A percentile compares a stretch with the other conserved stretches of the same genome.
phyloP scores from a whole-genome alignment of 2,888 invertebrate genomes.

The Latrodectus elegans region DNA sequence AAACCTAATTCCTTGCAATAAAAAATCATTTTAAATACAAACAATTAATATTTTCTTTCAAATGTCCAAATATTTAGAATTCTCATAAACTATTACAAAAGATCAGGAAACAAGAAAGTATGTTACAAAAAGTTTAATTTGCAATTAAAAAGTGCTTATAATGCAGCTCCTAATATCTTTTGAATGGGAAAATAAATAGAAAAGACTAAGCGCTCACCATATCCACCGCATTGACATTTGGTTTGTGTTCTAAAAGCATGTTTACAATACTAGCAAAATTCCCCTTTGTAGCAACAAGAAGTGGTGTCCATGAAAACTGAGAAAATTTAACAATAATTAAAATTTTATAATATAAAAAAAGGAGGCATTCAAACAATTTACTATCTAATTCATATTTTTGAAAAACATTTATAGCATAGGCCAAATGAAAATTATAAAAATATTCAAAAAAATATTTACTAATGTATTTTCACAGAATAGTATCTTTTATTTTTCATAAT shows the following conservation, averaged over 20 bases:
- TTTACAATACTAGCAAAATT: constrained; percentile 85
- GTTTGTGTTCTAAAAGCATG: constrained; percentile 88
- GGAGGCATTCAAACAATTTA: too few relatives aligned
- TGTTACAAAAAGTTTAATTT: not conserved
- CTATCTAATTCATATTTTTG: not conserved
- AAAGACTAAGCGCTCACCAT: constrained; percentile 21
- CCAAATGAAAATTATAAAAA: too few relatives aligned
- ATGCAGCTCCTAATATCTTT: too few relatives aligned
- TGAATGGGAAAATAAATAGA: too few relatives aligned
- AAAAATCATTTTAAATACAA: not conserved
- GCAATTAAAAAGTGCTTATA: too few relatives aligned
- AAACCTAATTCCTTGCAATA: too few relatives aligned
- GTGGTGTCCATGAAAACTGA: constrained; percentile 95
- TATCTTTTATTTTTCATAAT: too few relatives aligned
- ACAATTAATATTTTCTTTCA: not conserved
- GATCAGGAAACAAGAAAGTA: not conserved
- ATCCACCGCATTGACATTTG: constrained; percentile 83
- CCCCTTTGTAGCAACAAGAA: constrained; percentile 84
- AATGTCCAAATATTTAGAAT: not conserved
- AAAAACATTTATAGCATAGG: too few relatives aligned
- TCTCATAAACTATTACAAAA: not conserved
- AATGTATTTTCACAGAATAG: too few relatives aligned
- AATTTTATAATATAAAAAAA: not conserved
- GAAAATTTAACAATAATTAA: constrained; percentile 36
- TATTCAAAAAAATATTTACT: too few relatives aligned